Base-by-base conservation (phyloP, 2,888 invertebrate genomes). In the Microctonus aethiopoides region DNA sequence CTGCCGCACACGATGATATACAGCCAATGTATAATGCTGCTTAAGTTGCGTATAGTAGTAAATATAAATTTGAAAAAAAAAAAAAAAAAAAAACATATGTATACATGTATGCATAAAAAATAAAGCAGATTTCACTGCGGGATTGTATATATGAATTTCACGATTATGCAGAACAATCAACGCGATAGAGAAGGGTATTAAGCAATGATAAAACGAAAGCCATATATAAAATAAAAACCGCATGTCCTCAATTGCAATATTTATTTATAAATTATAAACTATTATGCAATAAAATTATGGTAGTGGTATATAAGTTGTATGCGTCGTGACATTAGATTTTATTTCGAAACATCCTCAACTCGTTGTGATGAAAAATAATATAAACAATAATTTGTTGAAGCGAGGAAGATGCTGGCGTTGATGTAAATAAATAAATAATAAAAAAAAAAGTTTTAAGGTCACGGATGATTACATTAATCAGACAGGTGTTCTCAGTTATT, bases 1-100 rank as follows among this genome's bases (percentile, higher is more conserved):
- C 36, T 60, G 22, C 36, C 39, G 34, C 36, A 22, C 16, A 34
- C 22, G 60, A 60, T 60, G 24, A 60, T 34, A 36, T 60, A 60
- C 22, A 16, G 11, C 22, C 5, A 39, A 34, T 6, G 11, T 16
- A 10, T 22, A 32, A n/a, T 57, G n/a, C 10, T 16, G 13, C 2
- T 16, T 16, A 10, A 16, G 20, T 22, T 20, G 22, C 39, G 10
- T 36, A 22, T 20, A 39, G 11, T 36, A 11, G 11, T 60, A 7
- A 20, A 34, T 34, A 34, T 34, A 57, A 5, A 32, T 32, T 34
- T 32, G 29, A n/a, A n/a, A n/a, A n/a, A 2, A 32, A 16, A 32
- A 46, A 46, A 46, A 46, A 13, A 39, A 39, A 13, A 39, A 32
- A 20, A 59, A 29, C 16, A n/a, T n/a, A n/a, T n/a, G n/a, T n/a